phyloP scores from a whole-genome alignment of 92 coral and sea anemone species.

The Scolanthus callimorphus region DNA sequence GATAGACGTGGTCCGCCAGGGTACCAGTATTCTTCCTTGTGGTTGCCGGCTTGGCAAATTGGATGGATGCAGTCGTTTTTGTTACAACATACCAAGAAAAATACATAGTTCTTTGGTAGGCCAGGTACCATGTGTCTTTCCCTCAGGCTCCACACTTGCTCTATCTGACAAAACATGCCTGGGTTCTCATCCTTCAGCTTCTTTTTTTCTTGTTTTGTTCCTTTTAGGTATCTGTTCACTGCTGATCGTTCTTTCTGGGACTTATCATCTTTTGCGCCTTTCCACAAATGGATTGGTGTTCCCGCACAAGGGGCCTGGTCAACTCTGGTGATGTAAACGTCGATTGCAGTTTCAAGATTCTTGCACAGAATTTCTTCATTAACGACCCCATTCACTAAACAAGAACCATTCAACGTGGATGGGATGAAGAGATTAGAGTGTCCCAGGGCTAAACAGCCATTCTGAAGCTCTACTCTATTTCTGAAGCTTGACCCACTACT shows the following conservation, averaged over 20 bases:
- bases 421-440: slow-evolving; percentile 52
- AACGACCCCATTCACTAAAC: slow-evolving; percentile 45
- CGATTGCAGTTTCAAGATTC: slow-evolving; percentile 44
- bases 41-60: slow-evolving; percentile 10
- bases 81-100: slow-evolving; percentile 35
- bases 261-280: slow-evolving; percentile 42
- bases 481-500: no score
- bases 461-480: slow-evolving; percentile 43
- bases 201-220: slow-evolving; percentile 28
- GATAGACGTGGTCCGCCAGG: slow-evolving; percentile 34
- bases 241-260: slow-evolving; percentile 35
- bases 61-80: slow-evolving; percentile 32
- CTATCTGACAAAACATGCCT: slow-evolving; percentile 35
- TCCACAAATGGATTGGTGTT: slow-evolving; percentile 26
- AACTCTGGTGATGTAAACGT: slow-evolving; percentile 43
- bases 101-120: slow-evolving; percentile 33
- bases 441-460: slow-evolving; percentile 40
- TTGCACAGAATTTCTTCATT: slow-evolving; percentile 35
- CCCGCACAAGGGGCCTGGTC: slow-evolving; percentile 57
- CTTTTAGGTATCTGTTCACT: slow-evolving; percentile 38
- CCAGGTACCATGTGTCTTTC: slow-evolving; percentile 40
- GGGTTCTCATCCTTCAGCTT: slow-evolving; percentile 16
- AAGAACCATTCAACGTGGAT: slow-evolving; percentile 40
- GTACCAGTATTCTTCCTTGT: slow-evolving; percentile 17
- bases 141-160: slow-evolving; percentile 38